Evolutionary conservation across 2,888 invertebrate species (phyloP), one percentile per base, ranked within the genome.

Genomic region (Drosophila maculinotata): DNA sequence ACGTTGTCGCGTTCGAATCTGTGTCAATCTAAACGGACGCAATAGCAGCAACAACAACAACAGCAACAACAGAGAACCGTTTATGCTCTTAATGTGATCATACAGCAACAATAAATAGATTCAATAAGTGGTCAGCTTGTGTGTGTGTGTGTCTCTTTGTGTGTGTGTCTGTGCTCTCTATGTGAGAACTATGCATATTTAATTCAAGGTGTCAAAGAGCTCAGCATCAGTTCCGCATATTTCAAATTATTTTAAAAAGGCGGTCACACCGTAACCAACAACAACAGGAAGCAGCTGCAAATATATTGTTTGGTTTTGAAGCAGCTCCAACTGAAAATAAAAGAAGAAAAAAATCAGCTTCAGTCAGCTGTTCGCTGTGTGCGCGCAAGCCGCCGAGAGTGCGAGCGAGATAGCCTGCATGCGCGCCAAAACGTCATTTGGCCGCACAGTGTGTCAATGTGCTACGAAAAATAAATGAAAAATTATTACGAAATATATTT

Each of bases 311-410:
- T 77, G 60, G 67, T 60, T 76, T 60, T 66, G 17, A 72, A 77
- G 60, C 70, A 60, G 54, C 53, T 54, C 53, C 52, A 56, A 44
- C 38, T 25, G 44, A 45, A 66, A 49, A 65, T 25, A 58, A 62
- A 48, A 47, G 25, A 20, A 64, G 15, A 58, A 54, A 66, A 59
- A 69, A 74, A 53, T 35, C 44, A 31, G 39, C 56, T 52, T 28
- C 57, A 80, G 80, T 78, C 80, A 81, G 80, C 80, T 81, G 80
- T 76, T 78, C n/a, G 44, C 17, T 52, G 56, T 53, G 30, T 57
- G 44, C 15, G 48, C 60, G 51, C 60, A 49, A 62, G 39, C 64
- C 53, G 69, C 25, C 30, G 31, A 41, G 38, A 44, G 69, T 65
- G 69, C 41, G 42, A 74, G 49, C 45, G 70, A 76, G 68, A 73